These are phyloP conservation scores for Datnioides undecimradiatus DNA, from an alignment of 2,113 vertebrate species.

Conservation along the genomic window DNA sequence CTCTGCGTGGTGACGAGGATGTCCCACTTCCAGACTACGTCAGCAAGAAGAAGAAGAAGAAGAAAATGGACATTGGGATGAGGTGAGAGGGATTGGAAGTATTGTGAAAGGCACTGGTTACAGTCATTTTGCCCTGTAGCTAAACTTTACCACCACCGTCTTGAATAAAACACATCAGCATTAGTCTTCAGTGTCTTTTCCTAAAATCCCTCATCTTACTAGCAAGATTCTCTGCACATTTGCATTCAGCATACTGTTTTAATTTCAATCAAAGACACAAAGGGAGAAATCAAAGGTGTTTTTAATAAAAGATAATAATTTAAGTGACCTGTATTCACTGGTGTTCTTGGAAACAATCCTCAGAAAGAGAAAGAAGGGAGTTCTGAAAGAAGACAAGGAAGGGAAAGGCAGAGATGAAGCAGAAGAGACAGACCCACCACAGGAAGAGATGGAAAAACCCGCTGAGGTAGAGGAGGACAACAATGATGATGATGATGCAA, in stretches of 20 bases:
- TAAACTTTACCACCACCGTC: too few species aligned
- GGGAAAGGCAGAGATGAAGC: constrained; percentile 62
- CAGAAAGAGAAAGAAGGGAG: constrained; percentile 90
- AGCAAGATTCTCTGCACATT: not conserved
- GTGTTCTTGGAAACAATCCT: not conserved
- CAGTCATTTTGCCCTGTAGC: too few species aligned
- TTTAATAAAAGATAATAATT: not conserved
- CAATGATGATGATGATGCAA: constrained; percentile 49
- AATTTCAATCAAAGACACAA: not conserved
- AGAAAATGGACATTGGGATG: constrained; percentile 71
- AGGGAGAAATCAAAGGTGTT: too few species aligned
- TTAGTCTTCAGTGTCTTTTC: too few species aligned
- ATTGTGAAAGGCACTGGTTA: too few species aligned
- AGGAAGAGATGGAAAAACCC: constrained; percentile 49
- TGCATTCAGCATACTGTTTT: not conserved
- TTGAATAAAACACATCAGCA: not conserved
- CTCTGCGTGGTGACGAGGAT: constrained; percentile 78
- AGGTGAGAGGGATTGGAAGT: constrained; percentile 78
- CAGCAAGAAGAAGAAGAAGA: constrained; percentile 80
- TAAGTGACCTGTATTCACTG: not conserved
- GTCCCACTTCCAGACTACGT: constrained; percentile 66
- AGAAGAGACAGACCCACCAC: constrained; percentile 53
- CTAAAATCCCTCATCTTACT: too few species aligned
- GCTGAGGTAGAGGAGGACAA: not conserved
- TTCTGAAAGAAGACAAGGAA: constrained; percentile 78